These are phyloP conservation scores for Anolis carolinensis DNA, from an alignment of 2,113 vertebrate species.

Conservation along the genomic window DNA sequence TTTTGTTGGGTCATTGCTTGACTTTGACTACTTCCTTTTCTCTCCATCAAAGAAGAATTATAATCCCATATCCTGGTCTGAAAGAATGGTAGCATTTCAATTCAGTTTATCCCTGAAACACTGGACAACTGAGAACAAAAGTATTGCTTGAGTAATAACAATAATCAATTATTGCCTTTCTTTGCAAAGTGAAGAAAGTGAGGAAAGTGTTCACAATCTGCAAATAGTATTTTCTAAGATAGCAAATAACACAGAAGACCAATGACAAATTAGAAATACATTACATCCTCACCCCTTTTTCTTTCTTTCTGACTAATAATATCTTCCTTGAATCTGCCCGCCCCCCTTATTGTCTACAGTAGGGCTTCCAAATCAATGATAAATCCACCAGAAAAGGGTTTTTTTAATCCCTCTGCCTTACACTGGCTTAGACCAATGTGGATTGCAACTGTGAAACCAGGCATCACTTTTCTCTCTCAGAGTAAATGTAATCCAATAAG, in stretches of 20 bases:
- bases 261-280: slow-evolving; percentile 50
- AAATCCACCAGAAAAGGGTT: slow-evolving; percentile 55
- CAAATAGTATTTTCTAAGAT: slow-evolving; percentile 47
- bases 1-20: neutral
- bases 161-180: neutral
- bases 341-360: slow-evolving; percentile 41
- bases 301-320: slow-evolving; percentile 63
- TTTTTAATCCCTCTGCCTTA: neutral
- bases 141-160: neutral
- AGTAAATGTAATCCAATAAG: slow-evolving; percentile 15
- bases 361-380: slow-evolving; percentile 54
- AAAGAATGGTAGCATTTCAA: neutral
- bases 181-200: neutral
- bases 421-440: slow-evolving; percentile 7
- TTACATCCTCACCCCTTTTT: slow-evolving; percentile 57
- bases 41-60: neutral
- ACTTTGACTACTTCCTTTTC: neutral
- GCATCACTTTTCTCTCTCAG: neutral
- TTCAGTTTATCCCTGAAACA: neutral
- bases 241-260: slow-evolving; percentile 56
- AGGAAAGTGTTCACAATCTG: neutral
- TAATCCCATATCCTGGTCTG: neutral
- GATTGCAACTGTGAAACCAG: slow-evolving; percentile 14
- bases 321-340: slow-evolving; percentile 27
- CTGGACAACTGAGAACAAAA: neutral